Evolutionary conservation across 2,888 invertebrate genomes (phyloP).

Genomic region (Uloborus plumipes): DNA sequence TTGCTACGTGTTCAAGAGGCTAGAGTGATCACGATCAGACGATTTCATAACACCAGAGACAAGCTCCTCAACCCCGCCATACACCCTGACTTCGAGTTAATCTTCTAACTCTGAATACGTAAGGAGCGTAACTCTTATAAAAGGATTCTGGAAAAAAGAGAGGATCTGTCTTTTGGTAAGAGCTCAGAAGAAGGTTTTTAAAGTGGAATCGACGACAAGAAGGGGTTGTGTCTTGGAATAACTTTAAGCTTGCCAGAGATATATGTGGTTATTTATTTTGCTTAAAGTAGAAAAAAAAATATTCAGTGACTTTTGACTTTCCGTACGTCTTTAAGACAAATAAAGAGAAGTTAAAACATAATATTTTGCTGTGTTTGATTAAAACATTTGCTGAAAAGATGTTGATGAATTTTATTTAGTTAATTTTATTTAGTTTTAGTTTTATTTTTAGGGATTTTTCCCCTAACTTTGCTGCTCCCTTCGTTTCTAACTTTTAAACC

Average conservation of each 20-base stretch:
- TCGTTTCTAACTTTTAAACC: too few relatives aligned
- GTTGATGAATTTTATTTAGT: too few relatives aligned
- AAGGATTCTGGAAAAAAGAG: too few relatives aligned
- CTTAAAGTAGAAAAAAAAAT: neutral
- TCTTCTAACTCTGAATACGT: constrained; percentile 52
- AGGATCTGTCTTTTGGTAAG: neutral
- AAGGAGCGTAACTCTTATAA: constrained; percentile 18
- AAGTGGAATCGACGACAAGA: constrained; percentile 20
- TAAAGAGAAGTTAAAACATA: too few relatives aligned
- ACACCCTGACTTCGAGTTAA: constrained; percentile 37
- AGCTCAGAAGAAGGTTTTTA: constrained; percentile 40
- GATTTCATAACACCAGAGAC: too few relatives aligned
- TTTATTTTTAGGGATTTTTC: too few relatives aligned
- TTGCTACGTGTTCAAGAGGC: constrained; percentile 63
- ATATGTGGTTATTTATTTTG: neutral
- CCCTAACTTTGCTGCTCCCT: too few relatives aligned
- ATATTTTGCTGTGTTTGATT: too few relatives aligned
- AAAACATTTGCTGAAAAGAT: too few relatives aligned
- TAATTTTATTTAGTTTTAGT: too few relatives aligned
- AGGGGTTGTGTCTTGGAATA: neutral
- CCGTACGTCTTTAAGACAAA: too few relatives aligned
- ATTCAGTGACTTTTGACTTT: too few relatives aligned
- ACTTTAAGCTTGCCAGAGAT: neutral
- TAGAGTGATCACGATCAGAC: constrained; percentile 22
- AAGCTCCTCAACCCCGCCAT: neutral